These are phyloP conservation scores for Saturnia pavonia DNA, from an alignment of 2,888 invertebrate genomes.

Conservation along the genomic window DNA sequence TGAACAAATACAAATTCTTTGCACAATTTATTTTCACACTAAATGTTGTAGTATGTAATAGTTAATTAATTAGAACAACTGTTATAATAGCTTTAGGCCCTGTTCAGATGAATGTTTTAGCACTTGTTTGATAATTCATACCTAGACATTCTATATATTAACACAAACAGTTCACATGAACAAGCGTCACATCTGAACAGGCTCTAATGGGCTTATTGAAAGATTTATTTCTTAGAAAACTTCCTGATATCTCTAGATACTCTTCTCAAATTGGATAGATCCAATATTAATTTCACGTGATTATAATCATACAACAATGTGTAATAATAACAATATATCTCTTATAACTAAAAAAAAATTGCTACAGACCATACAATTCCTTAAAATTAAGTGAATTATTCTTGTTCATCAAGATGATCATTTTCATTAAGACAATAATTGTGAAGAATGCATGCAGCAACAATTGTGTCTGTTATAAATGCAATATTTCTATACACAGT, in stretches of 20 bases:
- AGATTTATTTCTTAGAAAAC: not conserved
- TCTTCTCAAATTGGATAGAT: not conserved
- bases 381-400: not conserved
- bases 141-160: too few species aligned
- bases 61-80: too few species aligned
- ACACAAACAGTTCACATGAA: too few species aligned
- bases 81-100: too few species aligned
- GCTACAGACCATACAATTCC: not conserved
- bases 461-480: constrained; percentile 61
- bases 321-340: not conserved
- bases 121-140: too few species aligned
- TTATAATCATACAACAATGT: not conserved
- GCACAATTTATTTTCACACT: not conserved
- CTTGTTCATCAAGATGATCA: constrained; percentile 49
- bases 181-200: too few species aligned
- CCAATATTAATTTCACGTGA: not conserved
- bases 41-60: not conserved
- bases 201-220: too few species aligned
- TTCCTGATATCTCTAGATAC: not conserved
- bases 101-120: too few species aligned
- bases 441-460: constrained; percentile 63
- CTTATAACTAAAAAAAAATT: not conserved
- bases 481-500: constrained; percentile 59
- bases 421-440: constrained; percentile 62
- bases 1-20: not conserved